Evolutionary conservation across 2,888 invertebrate genomes (phyloP).

Genomic region (Loripinus fragilis): DNA sequence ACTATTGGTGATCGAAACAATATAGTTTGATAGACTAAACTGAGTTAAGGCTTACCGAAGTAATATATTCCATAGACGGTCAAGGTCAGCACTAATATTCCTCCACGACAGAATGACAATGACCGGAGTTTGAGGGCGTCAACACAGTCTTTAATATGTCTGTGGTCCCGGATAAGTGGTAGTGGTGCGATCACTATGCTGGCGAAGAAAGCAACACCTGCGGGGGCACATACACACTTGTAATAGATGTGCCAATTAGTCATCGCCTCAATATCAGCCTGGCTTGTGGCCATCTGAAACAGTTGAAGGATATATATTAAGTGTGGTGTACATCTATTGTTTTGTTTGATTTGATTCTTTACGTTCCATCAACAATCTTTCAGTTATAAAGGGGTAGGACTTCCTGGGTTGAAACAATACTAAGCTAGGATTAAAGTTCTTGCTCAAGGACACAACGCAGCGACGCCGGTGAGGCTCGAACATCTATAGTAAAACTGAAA

Average conservation of each 20-base stretch:
- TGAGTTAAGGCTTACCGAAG: slow-evolving; percentile 50
- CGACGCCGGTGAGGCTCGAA: too few species aligned
- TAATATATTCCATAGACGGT: slow-evolving; percentile 48
- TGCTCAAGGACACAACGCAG: too few species aligned
- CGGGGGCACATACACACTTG: slow-evolving; percentile 43
- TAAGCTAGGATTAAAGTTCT: too few species aligned
- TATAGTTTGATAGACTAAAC: too few species aligned
- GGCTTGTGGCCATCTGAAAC: slow-evolving; percentile 22
- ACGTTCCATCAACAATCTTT: too few species aligned
- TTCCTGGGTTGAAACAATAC: too few species aligned
- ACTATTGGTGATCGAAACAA: too few species aligned
- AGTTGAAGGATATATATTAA: too few species aligned
- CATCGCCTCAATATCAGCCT: slow-evolving; percentile 40
- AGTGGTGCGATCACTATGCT: slow-evolving; percentile 46
- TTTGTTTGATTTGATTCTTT: too few species aligned
- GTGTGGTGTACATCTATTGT: too few species aligned
- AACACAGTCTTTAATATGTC: slow-evolving; percentile 30
- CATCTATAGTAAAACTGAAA: too few species aligned
- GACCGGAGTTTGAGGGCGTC: slow-evolving; percentile 35
- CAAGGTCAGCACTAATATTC: slow-evolving; percentile 47
- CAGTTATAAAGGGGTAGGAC: too few species aligned
- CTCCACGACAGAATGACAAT: slow-evolving; percentile 44
- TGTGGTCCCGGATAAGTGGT: slow-evolving; percentile 20
- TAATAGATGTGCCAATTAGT: slow-evolving; percentile 50
- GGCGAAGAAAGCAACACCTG: slow-evolving; percentile 45